phyloP scores from a whole-genome alignment of 2,113 vertebrate species.

The Amazona vittata region DNA sequence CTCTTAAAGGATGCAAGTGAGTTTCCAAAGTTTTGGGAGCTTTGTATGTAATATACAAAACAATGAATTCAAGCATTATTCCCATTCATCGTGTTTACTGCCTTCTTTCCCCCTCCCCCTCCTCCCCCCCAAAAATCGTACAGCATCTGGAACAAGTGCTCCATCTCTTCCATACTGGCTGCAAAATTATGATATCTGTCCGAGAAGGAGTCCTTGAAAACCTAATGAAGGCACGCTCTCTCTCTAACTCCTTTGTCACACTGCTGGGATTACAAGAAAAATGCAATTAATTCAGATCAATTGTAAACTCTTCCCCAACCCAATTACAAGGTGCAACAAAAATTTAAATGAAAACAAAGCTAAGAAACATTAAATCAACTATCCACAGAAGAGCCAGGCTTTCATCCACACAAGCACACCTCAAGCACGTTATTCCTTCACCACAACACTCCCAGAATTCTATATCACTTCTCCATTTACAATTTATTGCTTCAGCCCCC shows the following conservation, averaged over 20 bases:
- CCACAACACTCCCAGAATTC: not conserved
- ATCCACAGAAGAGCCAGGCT: not conserved
- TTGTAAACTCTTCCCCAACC: not conserved
- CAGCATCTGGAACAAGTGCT: not conserved
- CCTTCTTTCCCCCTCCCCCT: rapidly evolving
- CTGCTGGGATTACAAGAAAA: not conserved
- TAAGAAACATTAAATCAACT: not conserved
- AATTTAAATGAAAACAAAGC: not conserved
- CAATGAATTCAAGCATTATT: not conserved
- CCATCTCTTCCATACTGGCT: not conserved
- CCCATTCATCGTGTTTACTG: not conserved
- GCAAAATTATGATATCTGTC: not conserved
- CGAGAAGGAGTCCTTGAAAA: not conserved
- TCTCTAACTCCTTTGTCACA: not conserved
- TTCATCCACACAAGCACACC: not conserved
- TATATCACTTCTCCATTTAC: not conserved
- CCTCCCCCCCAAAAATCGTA: not conserved
- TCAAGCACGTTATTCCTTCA: not conserved
- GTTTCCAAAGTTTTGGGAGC: not conserved
- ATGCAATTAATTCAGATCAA: not conserved
- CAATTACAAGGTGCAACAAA: not conserved
- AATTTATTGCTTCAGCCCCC: not conserved
- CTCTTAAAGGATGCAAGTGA: not conserved
- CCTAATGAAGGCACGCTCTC: not conserved
- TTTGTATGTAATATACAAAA: not conserved